phyloP scores from a whole-genome alignment of 2,797 vertebrate genomes.

The Phalanger gymnotis region DNA sequence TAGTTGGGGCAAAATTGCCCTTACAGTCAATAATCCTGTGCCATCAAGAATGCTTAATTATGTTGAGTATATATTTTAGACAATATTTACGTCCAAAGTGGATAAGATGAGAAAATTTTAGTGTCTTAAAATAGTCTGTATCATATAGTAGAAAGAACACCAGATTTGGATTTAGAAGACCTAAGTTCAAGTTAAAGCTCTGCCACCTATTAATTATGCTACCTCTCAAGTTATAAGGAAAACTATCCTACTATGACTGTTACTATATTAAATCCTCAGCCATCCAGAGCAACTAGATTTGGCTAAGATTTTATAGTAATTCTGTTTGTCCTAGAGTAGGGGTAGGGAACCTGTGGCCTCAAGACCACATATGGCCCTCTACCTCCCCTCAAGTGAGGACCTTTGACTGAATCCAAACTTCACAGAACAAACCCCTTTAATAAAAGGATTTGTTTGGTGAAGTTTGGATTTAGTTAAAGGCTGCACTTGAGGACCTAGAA shows the following conservation, averaged over 20 bases:
- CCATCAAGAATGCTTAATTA: not conserved
- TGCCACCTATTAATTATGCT: not conserved
- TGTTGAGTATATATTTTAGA: not conserved
- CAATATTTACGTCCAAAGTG: not conserved
- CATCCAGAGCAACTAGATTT: not conserved
- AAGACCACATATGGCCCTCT: no score
- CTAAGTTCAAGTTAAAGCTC: not conserved
- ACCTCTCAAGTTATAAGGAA: not conserved
- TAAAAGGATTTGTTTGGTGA: no score
- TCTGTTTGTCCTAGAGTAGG: not conserved
- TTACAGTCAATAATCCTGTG: not conserved
- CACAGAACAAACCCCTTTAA: no score
- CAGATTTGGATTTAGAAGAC: not conserved
- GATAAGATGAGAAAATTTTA: not conserved
- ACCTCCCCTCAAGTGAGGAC: no score
- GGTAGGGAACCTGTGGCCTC: no score
- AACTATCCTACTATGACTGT: not conserved
- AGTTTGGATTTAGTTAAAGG: no score
- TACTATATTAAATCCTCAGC: not conserved
- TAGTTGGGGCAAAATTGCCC: not conserved
- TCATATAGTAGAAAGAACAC: not conserved
- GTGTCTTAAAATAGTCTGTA: not conserved
- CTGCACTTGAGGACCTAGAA: no score
- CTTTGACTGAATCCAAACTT: no score
- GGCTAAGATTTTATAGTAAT: not conserved